Evolutionary conservation across 2,797 vertebrate genomes (phyloP).

Genomic region (Apodemus agrarius): DNA sequence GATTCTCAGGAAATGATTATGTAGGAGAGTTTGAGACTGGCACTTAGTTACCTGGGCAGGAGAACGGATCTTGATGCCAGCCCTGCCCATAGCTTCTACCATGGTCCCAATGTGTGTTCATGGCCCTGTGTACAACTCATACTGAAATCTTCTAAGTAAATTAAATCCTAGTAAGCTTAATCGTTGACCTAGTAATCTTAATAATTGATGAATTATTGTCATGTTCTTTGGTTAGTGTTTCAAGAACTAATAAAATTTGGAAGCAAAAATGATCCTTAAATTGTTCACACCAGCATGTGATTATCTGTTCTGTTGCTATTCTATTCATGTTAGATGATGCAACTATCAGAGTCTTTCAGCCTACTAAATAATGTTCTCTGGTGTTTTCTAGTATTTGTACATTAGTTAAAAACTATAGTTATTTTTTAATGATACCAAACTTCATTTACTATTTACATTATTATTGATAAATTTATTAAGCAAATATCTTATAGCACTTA

Average conservation of each 20-base stretch:
- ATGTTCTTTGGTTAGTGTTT: background rate
- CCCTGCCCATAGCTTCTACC: background rate
- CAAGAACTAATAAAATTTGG: conserved; percentile 20
- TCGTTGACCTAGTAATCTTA: background rate
- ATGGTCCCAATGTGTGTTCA: background rate
- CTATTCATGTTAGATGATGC: background rate
- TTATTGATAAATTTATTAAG: conserved; percentile 16
- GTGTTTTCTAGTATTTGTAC: background rate
- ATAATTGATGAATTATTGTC: background rate
- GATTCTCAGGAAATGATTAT: background rate
- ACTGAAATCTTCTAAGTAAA: conserved; percentile 10
- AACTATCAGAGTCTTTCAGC: conserved; percentile 3
- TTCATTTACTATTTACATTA: background rate
- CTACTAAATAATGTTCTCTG: background rate
- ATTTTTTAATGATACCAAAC: background rate
- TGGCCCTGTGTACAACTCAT: background rate
- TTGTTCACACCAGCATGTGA: background rate
- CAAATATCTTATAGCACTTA: background rate
- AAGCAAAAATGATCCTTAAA: conserved; percentile 26
- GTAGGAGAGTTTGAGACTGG: background rate
- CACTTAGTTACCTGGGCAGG: background rate
- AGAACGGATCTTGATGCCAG: too few relatives aligned
- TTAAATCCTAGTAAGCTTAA: background rate
- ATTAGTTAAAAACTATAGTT: background rate
- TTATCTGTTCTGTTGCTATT: background rate